Evolutionary conservation across 2,888 invertebrate species (phyloP), one percentile per base, ranked within the genome.

Genomic region (Apotomis betuletana): DNA sequence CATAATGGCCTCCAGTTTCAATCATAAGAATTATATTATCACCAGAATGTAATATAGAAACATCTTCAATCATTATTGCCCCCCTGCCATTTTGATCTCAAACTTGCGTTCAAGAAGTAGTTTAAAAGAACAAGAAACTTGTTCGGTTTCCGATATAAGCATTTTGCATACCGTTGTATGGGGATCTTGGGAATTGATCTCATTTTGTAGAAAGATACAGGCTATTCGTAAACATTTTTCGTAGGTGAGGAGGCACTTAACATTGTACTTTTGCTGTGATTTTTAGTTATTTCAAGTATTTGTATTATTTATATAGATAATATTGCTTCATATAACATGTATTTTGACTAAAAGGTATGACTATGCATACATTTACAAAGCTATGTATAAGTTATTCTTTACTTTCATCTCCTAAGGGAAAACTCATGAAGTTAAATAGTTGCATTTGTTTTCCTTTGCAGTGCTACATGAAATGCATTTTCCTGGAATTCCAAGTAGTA

Each of bases 391-490:
- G 27, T 27, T 1, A 27, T 27, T 27, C 27, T 49, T 49, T 49
- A 49, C 9, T 9, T 6, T 9, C 49, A 12, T 49, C 27, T 27
- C 27, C 2, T 27, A 27, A 27, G 27, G 27, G 27, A 27, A 27
- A 27, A 27, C 27, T 27, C 27, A 27, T 27, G 1, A 27, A 27
- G 27, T 27, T 27, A 27, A 27, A 27, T 27, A 27, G 27, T 27
- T 27, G 27, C 27, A 49, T 49, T 49, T 49, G 36, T 15, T 52
- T 63, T 49, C 67, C 12, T 76, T 78, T 67, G 5, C 78, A 82
- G 81, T 83, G 82, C 73, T 83, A 83, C 72, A 80, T 83, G 81
- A 83, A 81, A 69, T 81, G 81, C 74, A 79, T 83, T 65, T 83
- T 83, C 65, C 59, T 80, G 67, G 81, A 81, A 59, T 77, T 80